Evolutionary conservation across 2,888 invertebrate species (phyloP).

Genomic region (Cerastis leucographa): DNA sequence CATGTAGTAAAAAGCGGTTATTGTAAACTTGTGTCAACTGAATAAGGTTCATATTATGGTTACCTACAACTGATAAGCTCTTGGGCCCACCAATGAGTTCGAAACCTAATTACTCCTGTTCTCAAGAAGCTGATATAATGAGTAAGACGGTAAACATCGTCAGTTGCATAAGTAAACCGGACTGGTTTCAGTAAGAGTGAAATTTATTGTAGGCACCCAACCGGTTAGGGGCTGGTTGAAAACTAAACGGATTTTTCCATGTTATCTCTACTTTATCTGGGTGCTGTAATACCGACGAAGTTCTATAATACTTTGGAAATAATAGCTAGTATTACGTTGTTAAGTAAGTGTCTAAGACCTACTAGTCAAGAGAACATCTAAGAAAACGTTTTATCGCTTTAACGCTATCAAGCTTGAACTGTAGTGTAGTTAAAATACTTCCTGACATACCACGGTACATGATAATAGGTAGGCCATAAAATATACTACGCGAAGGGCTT

Average conservation of each 20-base stretch:
- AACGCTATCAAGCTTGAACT: too few species aligned
- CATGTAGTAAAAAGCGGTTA: too few species aligned
- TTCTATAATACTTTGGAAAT: neutral
- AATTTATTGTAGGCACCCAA: constrained; percentile 53
- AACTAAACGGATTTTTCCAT: constrained; percentile 56
- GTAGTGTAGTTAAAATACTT: neutral
- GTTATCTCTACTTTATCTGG: constrained; percentile 7
- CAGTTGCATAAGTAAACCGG: constrained; percentile 42
- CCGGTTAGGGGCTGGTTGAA: constrained; percentile 50
- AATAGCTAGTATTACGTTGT: neutral
- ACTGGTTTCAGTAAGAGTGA: constrained; percentile 66
- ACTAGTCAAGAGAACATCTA: too few species aligned
- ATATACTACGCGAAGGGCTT: too few species aligned
- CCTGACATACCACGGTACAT: too few species aligned
- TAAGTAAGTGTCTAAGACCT: neutral
- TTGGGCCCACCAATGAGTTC: neutral
- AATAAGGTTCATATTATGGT: too few species aligned
- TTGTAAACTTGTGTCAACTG: too few species aligned
- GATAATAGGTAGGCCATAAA: too few species aligned
- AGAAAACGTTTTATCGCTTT: too few species aligned
- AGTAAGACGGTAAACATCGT: constrained; percentile 32
- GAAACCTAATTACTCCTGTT: constrained; percentile 13
- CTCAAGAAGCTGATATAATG: constrained; percentile 39
- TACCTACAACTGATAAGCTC: neutral
- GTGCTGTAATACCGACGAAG: constrained; percentile 3